Evolutionary conservation across 1,140 invertebrate genomes (phyloP), one percentile per base, ranked within the genome.

Genomic region (Choristoneura fumiferana): DNA sequence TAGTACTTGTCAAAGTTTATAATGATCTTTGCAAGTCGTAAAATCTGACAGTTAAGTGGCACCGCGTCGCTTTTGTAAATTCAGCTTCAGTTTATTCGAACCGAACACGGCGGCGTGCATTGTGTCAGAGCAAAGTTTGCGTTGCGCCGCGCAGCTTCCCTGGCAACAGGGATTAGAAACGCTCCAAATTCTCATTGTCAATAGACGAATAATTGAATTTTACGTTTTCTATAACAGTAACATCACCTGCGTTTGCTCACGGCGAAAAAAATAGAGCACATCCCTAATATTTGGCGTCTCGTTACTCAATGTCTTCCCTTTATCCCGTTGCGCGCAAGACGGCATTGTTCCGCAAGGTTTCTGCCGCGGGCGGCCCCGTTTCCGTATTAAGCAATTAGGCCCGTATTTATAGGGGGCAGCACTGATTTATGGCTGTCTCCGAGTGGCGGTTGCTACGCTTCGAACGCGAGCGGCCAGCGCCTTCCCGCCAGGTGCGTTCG

Each of bases 171-270:
- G 65, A 75, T 76, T 73, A 73, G 66, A 63, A 63, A 65, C 69
- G 73, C 67, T 70, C 69, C 73, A 69, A 64, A 73, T 69, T 71
- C 76, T 56, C 54, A 65, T 69, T 78, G 73, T 82, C 75, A 79
- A 78, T 84, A 71, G 70, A 57, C 63, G 75, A 76, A 84, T 86
- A 84, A 86, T 86, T 88, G 76, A 84, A 84, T 81, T 77, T 74
- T 71, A 69, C 71, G 62, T 72, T 74, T 78, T 80, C 68, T 74
- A 72, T 74, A 72, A 79, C 65, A 69, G 69, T 76, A 67, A 67
- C 80, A 69, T 84, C 82, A 85, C 81, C 84, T 86, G 81, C 83
- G 65, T 82, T 68, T 57, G 64, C 57, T 66, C 57, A 56, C 45
- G 63, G 66, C 65, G 64, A 62, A 63, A 76, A 81, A 76, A 60